Percentiles rank a stretch among this genome's conserved stretches.
These are phyloP conservation scores for Meiosimyza platycephala DNA, from an alignment of 2,888 invertebrate species.

Conservation along the genomic window DNA sequence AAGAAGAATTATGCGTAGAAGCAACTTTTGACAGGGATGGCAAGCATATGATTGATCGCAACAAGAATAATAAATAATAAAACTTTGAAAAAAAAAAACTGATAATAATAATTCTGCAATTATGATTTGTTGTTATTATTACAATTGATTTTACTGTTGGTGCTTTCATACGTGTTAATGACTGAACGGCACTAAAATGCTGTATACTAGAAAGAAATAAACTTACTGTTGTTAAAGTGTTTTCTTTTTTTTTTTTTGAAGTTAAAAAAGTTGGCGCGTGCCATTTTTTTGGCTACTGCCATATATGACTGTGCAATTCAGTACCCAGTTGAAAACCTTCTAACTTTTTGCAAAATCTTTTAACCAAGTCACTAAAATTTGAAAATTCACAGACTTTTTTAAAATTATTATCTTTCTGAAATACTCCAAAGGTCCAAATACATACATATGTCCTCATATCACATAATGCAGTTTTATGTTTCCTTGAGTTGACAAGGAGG, in stretches of 20 bases:
- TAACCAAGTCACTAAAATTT: no score
- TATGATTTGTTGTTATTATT: slow-evolving; percentile 50
- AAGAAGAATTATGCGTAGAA: neutral
- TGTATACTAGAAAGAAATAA: slow-evolving; percentile 8
- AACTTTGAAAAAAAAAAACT: neutral
- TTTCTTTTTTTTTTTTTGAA: neutral
- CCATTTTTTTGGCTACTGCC: slow-evolving; percentile 43
- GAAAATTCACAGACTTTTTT: no score
- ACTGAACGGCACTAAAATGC: slow-evolving; percentile 54
- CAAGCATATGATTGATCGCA: neutral
- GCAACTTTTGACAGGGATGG: neutral
- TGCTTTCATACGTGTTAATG: slow-evolving; percentile 54
- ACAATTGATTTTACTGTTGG: slow-evolving; percentile 28
- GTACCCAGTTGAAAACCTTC: no score
- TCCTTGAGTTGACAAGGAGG: no score
- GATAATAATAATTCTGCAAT: slow-evolving; percentile 52
- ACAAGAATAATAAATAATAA: slow-evolving; percentile 1
- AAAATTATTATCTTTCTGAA: no score
- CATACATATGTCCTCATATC: no score
- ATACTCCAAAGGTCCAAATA: no score
- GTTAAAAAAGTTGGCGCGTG: slow-evolving; percentile 56
- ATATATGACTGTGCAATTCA: no score
- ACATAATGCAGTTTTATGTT: no score
- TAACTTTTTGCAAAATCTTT: no score
- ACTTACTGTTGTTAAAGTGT: no score